A percentile compares a stretch with the other conserved stretches of the same genome.
These are phyloP conservation scores for Ochlodes sylvanus DNA, from an alignment of 2,888 invertebrate genomes.

Conservation along the genomic window DNA sequence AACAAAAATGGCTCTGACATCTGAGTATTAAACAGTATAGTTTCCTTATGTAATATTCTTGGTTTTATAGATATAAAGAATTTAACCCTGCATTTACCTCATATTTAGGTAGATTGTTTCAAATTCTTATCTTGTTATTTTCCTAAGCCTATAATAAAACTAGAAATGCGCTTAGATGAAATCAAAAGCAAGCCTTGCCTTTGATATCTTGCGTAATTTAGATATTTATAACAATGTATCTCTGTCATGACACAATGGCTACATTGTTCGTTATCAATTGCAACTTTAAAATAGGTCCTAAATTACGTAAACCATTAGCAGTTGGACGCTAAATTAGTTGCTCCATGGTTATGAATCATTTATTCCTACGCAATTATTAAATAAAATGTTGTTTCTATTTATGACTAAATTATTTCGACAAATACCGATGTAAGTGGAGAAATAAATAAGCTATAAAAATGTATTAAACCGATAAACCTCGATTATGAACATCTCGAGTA, in stretches of 20 bases:
- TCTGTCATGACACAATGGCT: conserved; percentile 78
- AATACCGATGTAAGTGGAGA: conserved; percentile 14
- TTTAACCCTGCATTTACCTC: not conserved
- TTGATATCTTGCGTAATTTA: conserved; percentile 74
- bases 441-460: conserved; percentile 49
- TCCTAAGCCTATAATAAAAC: conserved; percentile 18
- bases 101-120: not conserved
- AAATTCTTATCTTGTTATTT: conserved; percentile 7
- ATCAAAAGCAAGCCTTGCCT: conserved; percentile 61
- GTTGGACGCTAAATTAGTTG: conserved; percentile 70
- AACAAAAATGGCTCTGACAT: conserved; percentile 25
- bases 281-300: conserved; percentile 74
- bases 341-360: conserved; percentile 77
- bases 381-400: conserved; percentile 41
- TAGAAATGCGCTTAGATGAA: conserved; percentile 28
- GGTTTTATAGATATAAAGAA: not conserved
- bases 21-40: conserved; percentile 19
- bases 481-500: conserved; percentile 52
- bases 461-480: conserved; percentile 53
- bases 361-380: conserved; percentile 44
- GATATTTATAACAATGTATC: conserved; percentile 77
- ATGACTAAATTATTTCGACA: conserved; percentile 33
- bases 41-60: not conserved
- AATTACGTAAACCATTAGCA: conserved; percentile 77
- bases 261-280: conserved; percentile 77